Evolutionary conservation across 2,888 invertebrate genomes (phyloP), one percentile per base, ranked within the genome.

Genomic region (Ornithoptera priamus): DNA sequence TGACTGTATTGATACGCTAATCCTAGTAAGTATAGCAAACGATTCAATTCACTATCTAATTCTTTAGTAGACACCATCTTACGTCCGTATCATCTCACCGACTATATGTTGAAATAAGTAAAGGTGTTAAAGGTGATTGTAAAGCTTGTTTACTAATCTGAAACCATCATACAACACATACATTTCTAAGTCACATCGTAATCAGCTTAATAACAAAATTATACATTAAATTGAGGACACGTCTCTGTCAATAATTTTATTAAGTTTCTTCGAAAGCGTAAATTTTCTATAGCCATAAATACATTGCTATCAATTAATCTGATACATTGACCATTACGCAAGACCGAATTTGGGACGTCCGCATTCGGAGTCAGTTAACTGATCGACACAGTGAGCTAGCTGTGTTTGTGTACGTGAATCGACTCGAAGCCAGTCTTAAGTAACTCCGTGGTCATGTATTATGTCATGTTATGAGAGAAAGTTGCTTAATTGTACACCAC

Each of bases 401-500:
- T 63, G 53, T 77, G 77, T 78, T 76, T 76, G 72, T 76, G 70
- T 73, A 73, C 75, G 75, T 72, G 72, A 42, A 61, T 22, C 62
- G 70, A 67, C 66, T 70, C n/a, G 22, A 24, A 36, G 42, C 70
- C 58, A 66, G 59, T 66, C 66, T 70, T 70, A 63, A 70, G 70
- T 70, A 70, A 70, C 65, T 65, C 63, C 59, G 60, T 30, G 50
- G 63, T 67, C 63, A 70, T 57, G 65, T 66, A 70, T 70, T 70
- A 70, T 70, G 70, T 70, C 70, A 70, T 60, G 42, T 63, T 60
- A 56, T 70, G 70, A 67, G 70, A 63, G 70, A 70, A 70, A 70
- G 70, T 61, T 70, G 70, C 63, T 62, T 62, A 62, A 66, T 58
- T 59, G 58, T 65, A 62, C 24, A 63, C 59, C 42, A 56, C 59